phyloP scores from a whole-genome alignment of 2,888 invertebrate genomes.

The Drosophila mimica region DNA sequence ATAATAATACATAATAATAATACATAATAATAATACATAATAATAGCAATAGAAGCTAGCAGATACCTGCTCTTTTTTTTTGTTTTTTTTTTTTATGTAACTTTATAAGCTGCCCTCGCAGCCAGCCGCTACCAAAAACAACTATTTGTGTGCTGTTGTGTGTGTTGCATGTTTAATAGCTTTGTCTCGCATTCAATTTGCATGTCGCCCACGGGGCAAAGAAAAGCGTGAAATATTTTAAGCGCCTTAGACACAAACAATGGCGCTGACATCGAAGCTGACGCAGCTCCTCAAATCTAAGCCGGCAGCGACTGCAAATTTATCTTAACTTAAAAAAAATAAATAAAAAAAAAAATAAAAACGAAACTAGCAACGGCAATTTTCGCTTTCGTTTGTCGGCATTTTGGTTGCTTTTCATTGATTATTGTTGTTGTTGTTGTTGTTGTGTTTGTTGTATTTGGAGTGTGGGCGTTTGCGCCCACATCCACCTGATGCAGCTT shows the following conservation, averaged over 20 bases:
- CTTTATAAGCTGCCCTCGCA: constrained; percentile 25
- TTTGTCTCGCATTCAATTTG: constrained; percentile 65
- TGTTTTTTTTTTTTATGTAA: not conserved
- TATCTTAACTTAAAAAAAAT: constrained; percentile 44
- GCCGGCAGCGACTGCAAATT: constrained; percentile 57
- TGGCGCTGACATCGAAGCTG: constrained; percentile 29
- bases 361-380: constrained; percentile 36
- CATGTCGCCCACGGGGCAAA: constrained; percentile 62
- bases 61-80: not conserved
- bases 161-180: constrained; percentile 40
- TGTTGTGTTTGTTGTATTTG: constrained; percentile 4
- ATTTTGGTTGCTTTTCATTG: constrained; percentile 17
- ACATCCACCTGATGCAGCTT: constrained; percentile 41
- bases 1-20: not conserved
- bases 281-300: constrained; percentile 36
- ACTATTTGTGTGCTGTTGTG: constrained; percentile 27
- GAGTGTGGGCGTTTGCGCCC: constrained; percentile 37
- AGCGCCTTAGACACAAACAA: constrained; percentile 58
- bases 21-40: no score
- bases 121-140: constrained; percentile 7
- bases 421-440: constrained; percentile 13
- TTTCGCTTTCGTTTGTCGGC: constrained; percentile 58
- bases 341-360: constrained; percentile 22
- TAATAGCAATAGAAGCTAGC: not conserved
- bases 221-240: constrained; percentile 60